Evolutionary conservation across 2,888 invertebrate species (phyloP), one percentile per base, ranked within the genome.

Genomic region (Crioceris asparagi): DNA sequence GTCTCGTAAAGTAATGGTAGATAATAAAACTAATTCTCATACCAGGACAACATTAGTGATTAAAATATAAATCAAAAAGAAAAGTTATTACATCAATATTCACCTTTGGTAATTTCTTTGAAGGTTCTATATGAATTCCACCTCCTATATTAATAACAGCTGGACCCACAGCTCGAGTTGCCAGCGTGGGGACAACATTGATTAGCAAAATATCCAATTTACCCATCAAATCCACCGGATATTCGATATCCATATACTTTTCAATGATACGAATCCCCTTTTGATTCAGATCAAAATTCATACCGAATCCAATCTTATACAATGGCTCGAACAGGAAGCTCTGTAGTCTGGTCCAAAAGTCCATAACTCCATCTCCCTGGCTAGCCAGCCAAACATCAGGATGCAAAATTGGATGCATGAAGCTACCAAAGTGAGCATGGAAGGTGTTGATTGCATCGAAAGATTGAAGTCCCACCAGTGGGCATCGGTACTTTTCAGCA

Each of bases 281-380:
- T n/a, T n/a, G n/a, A n/a, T n/a, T n/a, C n/a, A n/a, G n/a, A 4
- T 46, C 35, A 4, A 17, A 5, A 7, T 37, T 17, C n/a, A 27
- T 19, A 16, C 29, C 26, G n/a, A 18, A 18, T 12, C 15, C 17
- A 29, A 27, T 27, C 21, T 38, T 17, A 17, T 29, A 5, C n/a
- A n/a, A n/a, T n/a, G n/a, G n/a, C n/a, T n/a, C n/a, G 29, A 41
- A 49, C 3, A 42, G 25, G 2, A 37, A 33, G 35, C 49, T 52
- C 15, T 39, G 33, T 5, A 54, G 16, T 12, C 55, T 39, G 38
- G 63, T 57, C 15, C 65, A 65, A 25, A 62, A 52, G 16, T 56
- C 66, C 35, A 69, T 47, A 4, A 31, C 14, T 10, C 15, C 15
- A 10, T 32, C 19, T 16, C 39, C 39, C 2, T 48, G 47, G 12